Percentiles rank a stretch among this genome's conserved stretches.
Evolutionary conservation across 2,797 vertebrate species (phyloP).

Genomic region (Acanthurus tractus): DNA sequence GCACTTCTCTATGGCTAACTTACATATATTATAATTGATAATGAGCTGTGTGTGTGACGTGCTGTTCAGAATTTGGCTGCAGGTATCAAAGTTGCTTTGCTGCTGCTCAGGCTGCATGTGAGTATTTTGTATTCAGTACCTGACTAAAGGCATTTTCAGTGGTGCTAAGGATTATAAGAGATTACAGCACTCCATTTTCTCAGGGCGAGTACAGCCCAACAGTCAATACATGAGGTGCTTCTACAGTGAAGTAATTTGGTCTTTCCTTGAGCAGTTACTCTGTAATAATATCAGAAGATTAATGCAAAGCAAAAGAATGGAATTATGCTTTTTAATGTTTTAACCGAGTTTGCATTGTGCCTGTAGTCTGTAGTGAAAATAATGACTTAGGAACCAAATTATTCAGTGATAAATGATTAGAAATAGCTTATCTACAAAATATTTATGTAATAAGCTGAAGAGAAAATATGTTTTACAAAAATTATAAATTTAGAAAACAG

Average conservation of each 20-base stretch:
- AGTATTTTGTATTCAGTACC: conserved; percentile 62
- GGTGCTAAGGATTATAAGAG: conserved; percentile 65
- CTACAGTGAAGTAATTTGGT: conserved; percentile 51
- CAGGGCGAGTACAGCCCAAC: conserved; percentile 48
- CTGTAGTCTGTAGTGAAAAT: background rate
- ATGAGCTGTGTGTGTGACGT: conserved; percentile 11
- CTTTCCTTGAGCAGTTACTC: conserved; percentile 33
- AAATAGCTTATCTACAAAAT: background rate
- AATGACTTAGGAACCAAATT: background rate
- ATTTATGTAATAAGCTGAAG: background rate
- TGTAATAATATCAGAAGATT: conserved; percentile 36
- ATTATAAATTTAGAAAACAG: background rate
- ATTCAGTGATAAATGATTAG: background rate
- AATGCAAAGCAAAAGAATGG: conserved; percentile 12
- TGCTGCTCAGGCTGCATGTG: conserved; percentile 16
- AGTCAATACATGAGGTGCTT: conserved; percentile 47
- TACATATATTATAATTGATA: conserved; percentile 9
- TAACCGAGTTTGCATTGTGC: conserved; percentile 4
- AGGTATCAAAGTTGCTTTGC: conserved; percentile 34
- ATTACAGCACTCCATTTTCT: conserved; percentile 74
- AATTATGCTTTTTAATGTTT: conserved; percentile 9
- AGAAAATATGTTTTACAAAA: background rate
- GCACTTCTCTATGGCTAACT: background rate
- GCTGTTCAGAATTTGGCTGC: conserved; percentile 32
- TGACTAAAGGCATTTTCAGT: conserved; percentile 63